These are phyloP conservation scores for Anomalospiza imberbis DNA, from an alignment of 2,797 vertebrate species.

Conservation along the genomic window DNA sequence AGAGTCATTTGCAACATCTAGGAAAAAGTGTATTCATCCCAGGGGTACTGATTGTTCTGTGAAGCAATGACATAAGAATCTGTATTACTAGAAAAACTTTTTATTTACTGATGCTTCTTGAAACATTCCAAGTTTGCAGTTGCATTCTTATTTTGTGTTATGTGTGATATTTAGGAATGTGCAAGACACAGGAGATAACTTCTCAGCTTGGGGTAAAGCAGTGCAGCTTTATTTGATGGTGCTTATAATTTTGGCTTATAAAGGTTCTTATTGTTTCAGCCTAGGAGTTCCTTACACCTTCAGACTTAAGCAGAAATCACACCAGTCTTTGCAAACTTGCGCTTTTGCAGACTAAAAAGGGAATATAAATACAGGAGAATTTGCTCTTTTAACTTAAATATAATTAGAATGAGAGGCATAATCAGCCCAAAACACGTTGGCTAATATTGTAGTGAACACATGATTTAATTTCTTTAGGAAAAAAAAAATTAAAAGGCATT, in stretches of 20 bases:
- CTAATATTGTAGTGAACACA: background rate
- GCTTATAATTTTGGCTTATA: background rate
- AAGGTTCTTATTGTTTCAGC: background rate
- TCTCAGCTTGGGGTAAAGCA: background rate
- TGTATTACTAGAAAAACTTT: background rate
- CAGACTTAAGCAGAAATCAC: background rate
- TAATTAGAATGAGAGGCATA: background rate
- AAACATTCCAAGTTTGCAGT: background rate
- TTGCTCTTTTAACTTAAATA: background rate
- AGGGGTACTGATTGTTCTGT: background rate
- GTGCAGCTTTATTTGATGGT: background rate
- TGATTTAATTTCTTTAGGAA: background rate
- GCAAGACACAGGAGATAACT: background rate
- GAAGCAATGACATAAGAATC: background rate
- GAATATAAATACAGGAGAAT: background rate
- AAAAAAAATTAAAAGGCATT: background rate
- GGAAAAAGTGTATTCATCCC: background rate
- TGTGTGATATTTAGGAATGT: background rate
- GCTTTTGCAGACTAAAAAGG: background rate
- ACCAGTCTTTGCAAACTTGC: background rate
- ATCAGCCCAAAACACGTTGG: background rate
- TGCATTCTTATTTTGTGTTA: background rate
- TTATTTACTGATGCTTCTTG: background rate
- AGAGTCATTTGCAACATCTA: background rate
- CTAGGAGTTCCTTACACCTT: background rate